Base-by-base conservation (phyloP, 2,113 vertebrate genomes). In the Sialia sialis region DNA sequence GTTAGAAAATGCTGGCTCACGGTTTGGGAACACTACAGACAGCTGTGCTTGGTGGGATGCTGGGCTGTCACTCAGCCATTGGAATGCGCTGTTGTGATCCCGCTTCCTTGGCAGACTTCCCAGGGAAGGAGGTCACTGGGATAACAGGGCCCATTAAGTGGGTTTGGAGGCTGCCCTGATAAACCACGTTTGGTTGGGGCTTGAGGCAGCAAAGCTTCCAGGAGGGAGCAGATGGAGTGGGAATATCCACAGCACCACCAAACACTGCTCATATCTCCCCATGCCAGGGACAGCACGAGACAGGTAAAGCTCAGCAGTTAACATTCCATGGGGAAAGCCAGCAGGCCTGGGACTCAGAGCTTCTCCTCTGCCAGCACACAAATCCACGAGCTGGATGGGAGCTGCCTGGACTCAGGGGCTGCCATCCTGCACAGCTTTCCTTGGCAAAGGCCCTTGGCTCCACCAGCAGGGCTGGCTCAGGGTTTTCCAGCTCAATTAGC, bases 281-380 rank as follows among this genome's bases (percentile, higher is more conserved):
- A 1, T 39, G 41, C 22, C 36, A 74, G 68, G 15, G 34, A 20
- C 55, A 41, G 19, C 12, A 4, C 0, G 1, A 85, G 43, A 6
- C 2, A 2, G 66, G 62, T 30, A 26, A 22, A 32, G 26, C 39
- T 54, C 4, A 3, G 62, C 26, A 78, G 54, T 4, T 2, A 22
- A 6, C 25, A 7, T 16, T 29, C 60, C 41, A 11, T 0, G 29
- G 36, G 21, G 11, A 38, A 63, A 81, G 30, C 11, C 21, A 12
- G 13, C 0, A 0, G 44, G 32, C 7, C 54, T 16, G 19, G 29
- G 34, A 8, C 34, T 29, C 8, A 0, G 34, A 34, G 63, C n/a
- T 60, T 29, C 32, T 48, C 21, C 2, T 9, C 25, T 19, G 56
- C 46, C 87, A 56, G 16, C 3, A 41, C 38, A 46, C 38, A 43